Base-by-base conservation (phyloP, 2,888 invertebrate genomes). In the Ametastegia equiseti region DNA sequence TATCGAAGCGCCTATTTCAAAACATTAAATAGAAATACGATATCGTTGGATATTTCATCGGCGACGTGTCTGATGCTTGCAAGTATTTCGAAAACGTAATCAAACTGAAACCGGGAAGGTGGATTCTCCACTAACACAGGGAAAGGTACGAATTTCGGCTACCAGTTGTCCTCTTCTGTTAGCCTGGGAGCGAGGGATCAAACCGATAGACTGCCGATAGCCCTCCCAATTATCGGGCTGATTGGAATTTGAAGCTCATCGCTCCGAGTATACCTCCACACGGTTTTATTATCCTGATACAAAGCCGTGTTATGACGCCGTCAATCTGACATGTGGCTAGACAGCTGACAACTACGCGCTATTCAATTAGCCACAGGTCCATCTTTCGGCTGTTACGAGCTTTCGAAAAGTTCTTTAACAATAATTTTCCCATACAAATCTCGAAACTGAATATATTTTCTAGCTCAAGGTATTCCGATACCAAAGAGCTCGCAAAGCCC, bases 141-240 rank as follows among this genome's bases (percentile, higher is more conserved):
- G 47, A 82, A 82, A 83, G 75, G 80, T 47, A 69, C 77, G 86
- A 89, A 89, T 89, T 90, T 90, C 86, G 84, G 86, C 86, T 80
- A 91, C 90, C 87, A 84, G 86, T 85, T 80, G 80, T 81, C 57
- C 82, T 82, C 85, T 91, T 83, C 89, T 91, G 90, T 78, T 90
- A 87, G 87, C 91, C 91, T 91, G 90, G 86, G 86, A 89, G 78
- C 81, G 81, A 83, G 88, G 90, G 90, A 91, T 91, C 91, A 88
- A 90, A 90, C 90, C 91, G 90, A 91, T 91, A 91, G 90, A 90
- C 90, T 90, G 87, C 90, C 90, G 89, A 91, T 91, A 91, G 90
- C 89, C 89, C 88, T 89, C 90, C 86, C 87, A 88, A 89, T 89
- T 89, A 90, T 90, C 86, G 88, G 86, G 85, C 85, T 87, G 88